Evolutionary conservation across 2,888 invertebrate genomes (phyloP).

Genomic region (Patella ulyssiponensis): DNA sequence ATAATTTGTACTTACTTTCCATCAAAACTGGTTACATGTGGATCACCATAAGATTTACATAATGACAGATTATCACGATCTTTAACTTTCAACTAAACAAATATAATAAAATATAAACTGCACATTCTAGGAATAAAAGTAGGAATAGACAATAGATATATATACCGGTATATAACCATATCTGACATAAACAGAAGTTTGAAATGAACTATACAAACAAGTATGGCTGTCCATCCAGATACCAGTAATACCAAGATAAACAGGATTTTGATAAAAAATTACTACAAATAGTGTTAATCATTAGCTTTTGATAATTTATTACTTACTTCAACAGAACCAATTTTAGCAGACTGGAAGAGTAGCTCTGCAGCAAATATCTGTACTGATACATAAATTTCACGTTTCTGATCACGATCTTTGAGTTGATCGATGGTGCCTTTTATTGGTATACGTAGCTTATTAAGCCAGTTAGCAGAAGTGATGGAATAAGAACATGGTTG

Average conservation of each 20-base stretch:
- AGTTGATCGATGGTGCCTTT: conserved; percentile 47
- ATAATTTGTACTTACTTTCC: conserved; percentile 49
- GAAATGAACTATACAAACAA: no score
- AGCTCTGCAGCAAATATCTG: conserved; percentile 24
- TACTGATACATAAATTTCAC: conserved; percentile 38
- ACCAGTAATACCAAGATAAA: no score
- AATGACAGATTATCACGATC: conserved; percentile 45
- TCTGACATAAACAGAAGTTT: no score
- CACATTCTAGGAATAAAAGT: no score
- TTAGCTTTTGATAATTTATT: not conserved
- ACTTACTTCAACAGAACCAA: conserved; percentile 36
- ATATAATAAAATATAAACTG: no score
- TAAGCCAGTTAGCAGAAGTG: conserved; percentile 42
- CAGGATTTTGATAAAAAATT: no score
- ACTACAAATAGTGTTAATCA: no score
- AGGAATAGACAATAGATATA: no score
- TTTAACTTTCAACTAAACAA: conserved; percentile 40
- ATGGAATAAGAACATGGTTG: conserved; percentile 43
- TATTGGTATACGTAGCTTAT: conserved; percentile 39
- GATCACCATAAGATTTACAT: conserved; percentile 53
- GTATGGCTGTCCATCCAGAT: no score
- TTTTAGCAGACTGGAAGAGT: conserved; percentile 13
- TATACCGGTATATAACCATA: no score
- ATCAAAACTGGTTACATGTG: conserved; percentile 55
- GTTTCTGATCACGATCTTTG: conserved; percentile 43